These are phyloP conservation scores for Dicrurus megarhynchus DNA, from an alignment of 2,113 vertebrate genomes.

Conservation along the genomic window DNA sequence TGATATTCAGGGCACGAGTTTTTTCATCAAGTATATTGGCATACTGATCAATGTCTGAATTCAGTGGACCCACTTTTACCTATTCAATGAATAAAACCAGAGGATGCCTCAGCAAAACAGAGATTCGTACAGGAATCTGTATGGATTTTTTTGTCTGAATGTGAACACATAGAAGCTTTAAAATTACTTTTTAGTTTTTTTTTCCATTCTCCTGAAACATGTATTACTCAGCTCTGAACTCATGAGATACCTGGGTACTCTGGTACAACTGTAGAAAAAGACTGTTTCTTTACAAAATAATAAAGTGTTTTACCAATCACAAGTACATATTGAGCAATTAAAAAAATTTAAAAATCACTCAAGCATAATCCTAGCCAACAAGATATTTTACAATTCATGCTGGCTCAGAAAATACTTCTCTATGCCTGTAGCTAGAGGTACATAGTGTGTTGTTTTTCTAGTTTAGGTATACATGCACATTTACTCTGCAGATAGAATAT, in stretches of 20 bases:
- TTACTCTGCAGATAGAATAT: neutral
- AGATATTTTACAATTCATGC: neutral
- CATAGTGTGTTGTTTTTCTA: neutral
- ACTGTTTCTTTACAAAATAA: neutral
- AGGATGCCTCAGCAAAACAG: neutral
- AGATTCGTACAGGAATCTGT: fast-evolving
- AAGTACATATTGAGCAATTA: neutral
- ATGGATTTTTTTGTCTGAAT: neutral
- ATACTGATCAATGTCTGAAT: neutral
- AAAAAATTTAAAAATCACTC: neutral
- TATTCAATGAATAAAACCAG: neutral
- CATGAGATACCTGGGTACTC: neutral
- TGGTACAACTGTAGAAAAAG: neutral
- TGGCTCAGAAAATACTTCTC: neutral
- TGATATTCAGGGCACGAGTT: neutral
- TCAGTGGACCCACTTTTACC: neutral
- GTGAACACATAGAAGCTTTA: neutral
- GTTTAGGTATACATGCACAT: neutral
- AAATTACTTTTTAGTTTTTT: neutral
- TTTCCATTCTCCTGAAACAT: fast-evolving
- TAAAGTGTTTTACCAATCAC: neutral
- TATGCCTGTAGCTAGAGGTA: neutral
- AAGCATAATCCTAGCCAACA: neutral
- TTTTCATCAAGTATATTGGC: neutral
- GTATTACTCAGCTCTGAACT: neutral